Base-by-base conservation (phyloP, 2,888 invertebrate genomes). In the Pristionchus exspectatus region DNA sequence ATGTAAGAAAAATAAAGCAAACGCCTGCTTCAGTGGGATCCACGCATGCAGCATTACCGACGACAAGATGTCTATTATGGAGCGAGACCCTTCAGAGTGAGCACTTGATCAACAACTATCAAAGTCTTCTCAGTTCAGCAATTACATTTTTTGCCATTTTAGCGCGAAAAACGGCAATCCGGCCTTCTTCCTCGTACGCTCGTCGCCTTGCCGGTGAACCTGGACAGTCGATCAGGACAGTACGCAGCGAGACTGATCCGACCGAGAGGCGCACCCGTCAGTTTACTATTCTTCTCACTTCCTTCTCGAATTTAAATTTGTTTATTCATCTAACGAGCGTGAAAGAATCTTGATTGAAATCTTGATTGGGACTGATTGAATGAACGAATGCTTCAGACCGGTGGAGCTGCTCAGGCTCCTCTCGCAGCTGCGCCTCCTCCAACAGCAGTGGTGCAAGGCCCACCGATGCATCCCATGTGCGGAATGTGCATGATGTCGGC, bases 401-500 rank as follows among this genome's bases (percentile, higher is more conserved):
- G 63, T 5, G 63, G 63, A 0, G 63, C 63, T 9, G 16, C 18
- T 7, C 59, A 2, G 1, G 59, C 18, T 14, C 14, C 18, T 1
- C 44, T 9, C 44, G 44, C 66, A 66, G 66, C 69, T 0, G 69
- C 69, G 27, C 30, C 69, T 30, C n/a, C n/a, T n/a, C n/a, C n/a
- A n/a, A n/a, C n/a, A n/a, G n/a, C n/a, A n/a, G n/a, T n/a, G n/a
- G n/a, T n/a, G n/a, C n/a, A n/a, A n/a, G 44, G 44, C 9, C 83
- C 83, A 18, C 38, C 50, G 27, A 83, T 83, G 83, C n/a, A 27
- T 14, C 63, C 59, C 0, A 84, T 89, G 30, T 93, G 93, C 84
- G 89, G 90, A 10, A 90, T 91, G 66, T 93, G 93, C 89, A 83
- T 90, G n/a, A 72, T 74, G 87, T 50, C 50, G 0, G 83, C 88